Conservation (phyloP, 2,888 invertebrate species). For the Caradrina kadenii region DNA sequence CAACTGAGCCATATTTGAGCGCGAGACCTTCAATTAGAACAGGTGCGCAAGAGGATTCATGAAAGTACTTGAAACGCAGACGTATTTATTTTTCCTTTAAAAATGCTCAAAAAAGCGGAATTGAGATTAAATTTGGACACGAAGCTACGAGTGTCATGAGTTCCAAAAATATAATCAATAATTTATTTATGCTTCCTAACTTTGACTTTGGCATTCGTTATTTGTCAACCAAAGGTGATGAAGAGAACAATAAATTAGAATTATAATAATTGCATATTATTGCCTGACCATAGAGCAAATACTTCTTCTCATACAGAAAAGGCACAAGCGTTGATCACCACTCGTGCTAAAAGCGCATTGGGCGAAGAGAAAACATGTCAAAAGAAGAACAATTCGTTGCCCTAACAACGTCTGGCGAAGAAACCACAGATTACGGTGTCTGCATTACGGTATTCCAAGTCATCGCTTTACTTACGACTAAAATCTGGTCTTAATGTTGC, state of each 20-base stretch:
- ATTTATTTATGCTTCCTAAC: no score
- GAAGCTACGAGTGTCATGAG: conserved; percentile 39
- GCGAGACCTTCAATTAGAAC: conserved; percentile 65
- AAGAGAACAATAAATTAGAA: no score
- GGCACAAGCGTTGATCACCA: no score
- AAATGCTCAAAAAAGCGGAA: conserved; percentile 62
- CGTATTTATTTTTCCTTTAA: conserved; percentile 47
- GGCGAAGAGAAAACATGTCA: no score
- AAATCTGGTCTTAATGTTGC: conserved; percentile 84
- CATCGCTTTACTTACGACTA: conserved; percentile 82
- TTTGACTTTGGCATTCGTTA: no score
- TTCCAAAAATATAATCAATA: not conserved
- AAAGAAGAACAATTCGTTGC: conserved; percentile 1
- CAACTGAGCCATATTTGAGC: conserved; percentile 63
- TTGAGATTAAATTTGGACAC: conserved; percentile 50
- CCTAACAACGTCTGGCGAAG: conserved; percentile 34
- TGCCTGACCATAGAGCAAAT: no score
- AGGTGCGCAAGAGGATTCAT: conserved; percentile 60
- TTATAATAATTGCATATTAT: no score
- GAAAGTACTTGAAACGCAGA: conserved; percentile 50
- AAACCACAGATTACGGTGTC: conserved; percentile 52
- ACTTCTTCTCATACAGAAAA: no score
- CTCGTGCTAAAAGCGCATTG: no score
- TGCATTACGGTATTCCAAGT: conserved; percentile 75
- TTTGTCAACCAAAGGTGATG: no score